A percentile compares a stretch with the other conserved stretches of the same genome.
Evolutionary conservation across 2,888 invertebrate species (phyloP).

Genomic region (Nymphalis c-album): DNA sequence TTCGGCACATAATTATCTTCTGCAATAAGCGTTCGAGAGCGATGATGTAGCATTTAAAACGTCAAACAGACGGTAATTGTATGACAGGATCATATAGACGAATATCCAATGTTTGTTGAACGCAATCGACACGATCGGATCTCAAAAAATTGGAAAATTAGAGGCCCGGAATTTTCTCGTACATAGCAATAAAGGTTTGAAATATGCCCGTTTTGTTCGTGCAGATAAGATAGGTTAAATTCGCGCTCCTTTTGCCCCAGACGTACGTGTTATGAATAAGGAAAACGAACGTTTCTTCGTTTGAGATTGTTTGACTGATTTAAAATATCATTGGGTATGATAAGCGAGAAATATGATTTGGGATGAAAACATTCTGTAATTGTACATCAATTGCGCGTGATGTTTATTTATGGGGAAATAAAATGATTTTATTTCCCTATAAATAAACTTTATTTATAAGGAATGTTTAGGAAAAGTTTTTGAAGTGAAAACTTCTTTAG

Average conservation of each 20-base stretch:
- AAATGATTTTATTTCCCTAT: too few relatives aligned
- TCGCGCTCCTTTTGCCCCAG: slow-evolving; percentile 43
- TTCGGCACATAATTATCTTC: too few relatives aligned
- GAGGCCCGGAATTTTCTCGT: slow-evolving; percentile 26
- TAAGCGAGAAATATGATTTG: slow-evolving; percentile 30
- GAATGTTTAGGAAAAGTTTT: too few relatives aligned
- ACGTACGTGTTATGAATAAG: slow-evolving; percentile 47
- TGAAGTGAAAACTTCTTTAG: too few relatives aligned
- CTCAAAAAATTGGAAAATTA: slow-evolving; percentile 9
- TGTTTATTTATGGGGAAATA: background rate
- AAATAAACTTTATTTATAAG: too few relatives aligned
- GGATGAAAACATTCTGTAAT: slow-evolving; percentile 13
- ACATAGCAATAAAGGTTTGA: slow-evolving; percentile 45
- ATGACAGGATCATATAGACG: background rate
- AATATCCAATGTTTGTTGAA: slow-evolving; percentile 1
- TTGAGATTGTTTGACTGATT: slow-evolving; percentile 35
- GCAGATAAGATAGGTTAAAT: slow-evolving; percentile 50
- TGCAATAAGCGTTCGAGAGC: too few relatives aligned
- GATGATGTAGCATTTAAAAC: too few relatives aligned
- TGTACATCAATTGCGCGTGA: background rate
- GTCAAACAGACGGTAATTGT: background rate
- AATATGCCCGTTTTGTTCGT: slow-evolving; percentile 45
- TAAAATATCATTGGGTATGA: slow-evolving; percentile 35
- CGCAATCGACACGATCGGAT: slow-evolving; percentile 14
- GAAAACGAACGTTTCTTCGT: slow-evolving; percentile 27